Conservation (phyloP, 2,797 vertebrate genomes). For the Brachymystax lenok region DNA sequence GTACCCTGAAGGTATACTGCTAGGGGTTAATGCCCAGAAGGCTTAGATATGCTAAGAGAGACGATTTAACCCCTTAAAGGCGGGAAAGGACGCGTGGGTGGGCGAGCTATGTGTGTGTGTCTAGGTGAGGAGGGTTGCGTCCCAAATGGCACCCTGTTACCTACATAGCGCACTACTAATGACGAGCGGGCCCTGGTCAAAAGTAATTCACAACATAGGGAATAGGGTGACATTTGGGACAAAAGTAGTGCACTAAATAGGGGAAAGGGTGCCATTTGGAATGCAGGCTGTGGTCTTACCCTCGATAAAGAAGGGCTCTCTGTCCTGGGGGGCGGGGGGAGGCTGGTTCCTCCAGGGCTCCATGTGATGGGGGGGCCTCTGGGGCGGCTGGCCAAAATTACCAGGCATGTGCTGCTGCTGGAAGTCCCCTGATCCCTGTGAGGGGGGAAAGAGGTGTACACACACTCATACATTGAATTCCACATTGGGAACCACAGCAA, state of each 20-base stretch:
- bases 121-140: conserved; percentile 25
- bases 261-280: too few species aligned
- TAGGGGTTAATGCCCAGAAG: conserved; percentile 62
- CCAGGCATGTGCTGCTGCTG: conserved; percentile 88
- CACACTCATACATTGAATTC: conserved; percentile 56
- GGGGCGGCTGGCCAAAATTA: conserved; percentile 88
- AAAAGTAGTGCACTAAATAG: too few species aligned
- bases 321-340: conserved; percentile 88
- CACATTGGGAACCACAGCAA: conserved; percentile 65
- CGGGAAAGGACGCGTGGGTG: neutral
- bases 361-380: conserved; percentile 88
- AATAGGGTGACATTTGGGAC: neutral
- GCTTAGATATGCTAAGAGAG: conserved; percentile 63
- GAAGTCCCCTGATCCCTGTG: conserved; percentile 90
- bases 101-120: neutral
- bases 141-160: neutral
- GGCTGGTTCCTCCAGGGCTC: conserved; percentile 93
- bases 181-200: neutral
- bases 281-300: conserved; percentile 72
- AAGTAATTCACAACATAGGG: neutral
- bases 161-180: neutral
- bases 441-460: conserved; percentile 45
- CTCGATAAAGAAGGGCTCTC: conserved; percentile 90
- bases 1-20: conserved; percentile 67
- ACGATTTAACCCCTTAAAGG: conserved; percentile 52